Base-by-base conservation (phyloP, 2,797 vertebrate genomes). In the Xiphophorus birchmanni region DNA sequence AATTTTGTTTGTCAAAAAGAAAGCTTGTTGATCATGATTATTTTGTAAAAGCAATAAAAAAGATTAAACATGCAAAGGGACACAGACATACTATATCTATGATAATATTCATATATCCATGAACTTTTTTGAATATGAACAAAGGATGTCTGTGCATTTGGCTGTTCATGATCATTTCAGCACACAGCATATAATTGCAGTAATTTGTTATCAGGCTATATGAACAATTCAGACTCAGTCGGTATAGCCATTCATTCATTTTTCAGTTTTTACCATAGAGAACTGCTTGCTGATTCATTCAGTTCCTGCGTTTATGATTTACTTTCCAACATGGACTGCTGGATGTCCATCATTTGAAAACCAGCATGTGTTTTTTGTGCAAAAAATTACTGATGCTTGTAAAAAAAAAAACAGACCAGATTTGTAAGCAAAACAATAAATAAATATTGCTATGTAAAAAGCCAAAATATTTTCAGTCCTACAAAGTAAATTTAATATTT, bases 331-430 rank as follows among this genome's bases (percentile, higher is more conserved):
- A 54, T 74, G n/a, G 2, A 75, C 58, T 67, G n/a, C 52, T 80
- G 26, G 35, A 67, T 32, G 40, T 75, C 37, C 11, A 74, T 74
- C 7, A 52, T 74, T 63, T 50, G 42, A 52, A 67, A 80, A 76
- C 21, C 40, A 67, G 35, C 18, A 13, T 44, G 40, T 44, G 11
- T 26, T 79, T 37, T 54, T 56, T 71, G 37, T 58, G 35, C n/a
- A 4, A 44, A 44, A 15, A 44, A 65, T 74, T 21, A 52, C n/a
- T 13, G 37, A 37, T 67, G 1, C 52, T n/a, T 21, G 23, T 71
- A 11, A 75, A 71, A 15, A 45, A 47, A 29, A 32, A 47, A 18
- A 18, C n/a, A 50, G n/a, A 17, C 17, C 7, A 23, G 7, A 17
- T 48, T 21, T 13, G 23, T 40, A 35, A 74, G 21, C 73, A 74